Conservation (phyloP, 1,140 invertebrate species). For the Ceratosolen solmsi region DNA sequence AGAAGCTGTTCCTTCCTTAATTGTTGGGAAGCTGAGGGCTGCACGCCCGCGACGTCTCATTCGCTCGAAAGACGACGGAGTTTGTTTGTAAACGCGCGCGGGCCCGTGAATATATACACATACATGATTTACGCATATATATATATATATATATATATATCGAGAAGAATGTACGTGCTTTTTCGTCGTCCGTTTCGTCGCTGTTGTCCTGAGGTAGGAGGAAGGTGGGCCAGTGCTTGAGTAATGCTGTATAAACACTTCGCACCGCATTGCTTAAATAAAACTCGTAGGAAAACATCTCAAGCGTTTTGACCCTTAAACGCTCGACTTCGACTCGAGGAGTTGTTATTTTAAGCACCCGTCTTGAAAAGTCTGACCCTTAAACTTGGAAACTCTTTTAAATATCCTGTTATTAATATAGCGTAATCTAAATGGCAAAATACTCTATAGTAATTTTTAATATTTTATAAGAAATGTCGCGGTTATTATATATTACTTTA, state of each 20-base stretch:
- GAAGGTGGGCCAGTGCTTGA: slow-evolving; percentile 6
- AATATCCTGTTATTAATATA: not conserved
- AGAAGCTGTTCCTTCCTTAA: slow-evolving; percentile 24
- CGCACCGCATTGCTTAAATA: slow-evolving; percentile 12
- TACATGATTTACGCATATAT: no score
- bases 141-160: slow-evolving; percentile 9
- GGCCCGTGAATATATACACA: no score
- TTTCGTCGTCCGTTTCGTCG: not conserved
- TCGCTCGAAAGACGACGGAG: slow-evolving; percentile 1
- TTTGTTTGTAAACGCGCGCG: no score
- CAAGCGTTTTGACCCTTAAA: slow-evolving; percentile 35
- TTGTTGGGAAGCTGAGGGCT: not conserved
- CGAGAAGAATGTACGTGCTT: slow-evolving; percentile 21
- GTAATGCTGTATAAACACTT: slow-evolving; percentile 43
- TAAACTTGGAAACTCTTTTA: slow-evolving; percentile 16
- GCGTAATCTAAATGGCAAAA: not conserved
- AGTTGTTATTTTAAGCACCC: slow-evolving; percentile 18
- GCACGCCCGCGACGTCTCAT: slow-evolving; percentile 43
- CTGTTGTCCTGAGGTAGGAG: not conserved
- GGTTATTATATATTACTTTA: not conserved
- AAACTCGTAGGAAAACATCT: slow-evolving; percentile 28
- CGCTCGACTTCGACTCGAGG: slow-evolving; percentile 20
- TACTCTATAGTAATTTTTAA: not conserved
- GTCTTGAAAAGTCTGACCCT: not conserved
- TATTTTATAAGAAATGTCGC: not conserved